Conservation (phyloP, 2,113 vertebrate genomes). For the Equus przewalskii region DNA sequence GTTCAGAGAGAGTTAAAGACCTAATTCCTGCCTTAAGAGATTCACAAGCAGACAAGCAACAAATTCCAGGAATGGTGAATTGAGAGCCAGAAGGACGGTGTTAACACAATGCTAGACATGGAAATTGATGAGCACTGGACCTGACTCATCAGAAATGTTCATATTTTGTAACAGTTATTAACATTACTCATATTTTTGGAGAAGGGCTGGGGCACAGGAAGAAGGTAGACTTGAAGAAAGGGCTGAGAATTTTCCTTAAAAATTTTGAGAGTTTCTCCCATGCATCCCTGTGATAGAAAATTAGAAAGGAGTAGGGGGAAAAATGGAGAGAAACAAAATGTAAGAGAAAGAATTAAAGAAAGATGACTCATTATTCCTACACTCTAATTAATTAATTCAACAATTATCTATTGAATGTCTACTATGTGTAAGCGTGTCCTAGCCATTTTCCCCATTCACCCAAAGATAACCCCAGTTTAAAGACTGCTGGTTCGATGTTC, state of each 20-base stretch:
- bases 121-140: background rate
- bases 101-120: background rate
- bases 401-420: background rate
- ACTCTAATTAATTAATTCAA: background rate
- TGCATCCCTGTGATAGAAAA: background rate
- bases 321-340: background rate
- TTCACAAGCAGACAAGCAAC: background rate
- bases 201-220: background rate
- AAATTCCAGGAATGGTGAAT: background rate
- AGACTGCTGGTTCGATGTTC: background rate
- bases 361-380: background rate
- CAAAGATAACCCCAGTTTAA: background rate
- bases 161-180: background rate
- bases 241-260: background rate
- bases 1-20: background rate
- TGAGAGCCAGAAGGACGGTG: background rate
- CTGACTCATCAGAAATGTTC: background rate
- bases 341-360: background rate
- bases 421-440: fast-evolving
- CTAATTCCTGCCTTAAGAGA: background rate
- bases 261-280: background rate
- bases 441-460: background rate
- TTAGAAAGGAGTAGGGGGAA: background rate
- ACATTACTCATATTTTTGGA: background rate
- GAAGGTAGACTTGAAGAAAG: background rate